A percentile compares a stretch with the other conserved stretches of the same genome.
Conservation (phyloP, 2,888 invertebrate species). For the Uloborus plumipes region DNA sequence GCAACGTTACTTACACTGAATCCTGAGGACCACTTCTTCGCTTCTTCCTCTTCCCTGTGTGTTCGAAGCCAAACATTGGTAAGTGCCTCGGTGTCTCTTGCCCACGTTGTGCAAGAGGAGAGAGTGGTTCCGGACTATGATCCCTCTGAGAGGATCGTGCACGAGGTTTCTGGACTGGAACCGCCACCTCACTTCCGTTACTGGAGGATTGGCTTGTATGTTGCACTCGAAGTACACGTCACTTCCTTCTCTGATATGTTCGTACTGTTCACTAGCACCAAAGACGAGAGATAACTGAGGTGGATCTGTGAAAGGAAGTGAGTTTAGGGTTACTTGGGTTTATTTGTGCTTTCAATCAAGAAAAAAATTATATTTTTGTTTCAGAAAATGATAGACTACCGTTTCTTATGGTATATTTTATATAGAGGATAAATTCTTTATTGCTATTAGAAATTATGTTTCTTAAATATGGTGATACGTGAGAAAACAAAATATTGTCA, state of each 20-base stretch:
- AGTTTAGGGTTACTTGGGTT: too few relatives aligned
- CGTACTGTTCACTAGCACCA: conserved; percentile 86
- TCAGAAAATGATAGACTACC: too few relatives aligned
- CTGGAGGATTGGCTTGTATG: conserved; percentile 88
- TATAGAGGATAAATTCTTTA: too few relatives aligned
- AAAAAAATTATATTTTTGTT: too few relatives aligned
- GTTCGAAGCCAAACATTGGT: conserved; percentile 67
- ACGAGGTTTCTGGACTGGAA: conserved; percentile 64
- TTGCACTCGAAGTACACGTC: conserved; percentile 94
- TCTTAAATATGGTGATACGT: too few relatives aligned
- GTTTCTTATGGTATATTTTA: too few relatives aligned
- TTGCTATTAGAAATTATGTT: too few relatives aligned
- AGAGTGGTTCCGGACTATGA: conserved; percentile 67
- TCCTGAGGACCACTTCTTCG: conserved; percentile 66
- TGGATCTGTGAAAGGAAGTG: conserved; percentile 77
- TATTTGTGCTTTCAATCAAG: too few relatives aligned
- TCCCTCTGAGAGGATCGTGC: conserved; percentile 64
- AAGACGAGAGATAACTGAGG: conserved; percentile 85
- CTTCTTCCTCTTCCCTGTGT: conserved; percentile 67
- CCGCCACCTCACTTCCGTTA: conserved; percentile 85
- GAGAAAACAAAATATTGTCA: too few relatives aligned
- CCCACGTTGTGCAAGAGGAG: conserved; percentile 67
- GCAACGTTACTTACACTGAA: conserved; percentile 66
- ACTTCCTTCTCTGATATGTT: conserved; percentile 91
- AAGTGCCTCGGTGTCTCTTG: conserved; percentile 66